Base-by-base conservation (phyloP, 2,797 vertebrate species). In the Oreortyx pictus region DNA sequence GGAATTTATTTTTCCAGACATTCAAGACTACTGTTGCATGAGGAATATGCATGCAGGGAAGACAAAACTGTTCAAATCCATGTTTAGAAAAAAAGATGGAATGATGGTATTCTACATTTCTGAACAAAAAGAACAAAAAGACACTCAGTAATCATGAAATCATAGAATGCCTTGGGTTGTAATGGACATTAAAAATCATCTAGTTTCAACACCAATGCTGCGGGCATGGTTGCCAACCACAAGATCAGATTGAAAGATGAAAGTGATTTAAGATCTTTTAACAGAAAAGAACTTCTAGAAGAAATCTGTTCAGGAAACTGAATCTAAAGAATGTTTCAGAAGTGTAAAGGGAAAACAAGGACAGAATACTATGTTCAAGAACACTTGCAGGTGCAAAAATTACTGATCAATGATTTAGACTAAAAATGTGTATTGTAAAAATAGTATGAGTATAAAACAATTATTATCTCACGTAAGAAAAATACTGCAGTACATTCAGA, bases 1-100 rank as follows among this genome's bases (percentile, higher is more conserved):
- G 39, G 11, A 95, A 73, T 76, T 68, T 67, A 74, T 84, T 82
- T 83, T 82, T 89, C 35, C 56, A 80, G 50, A 61, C 22, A 86
- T 93, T 11, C 37, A 86, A 9, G 25, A 31, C 41, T 57, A 74
- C 20, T 62, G 33, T 33, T 92, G 80, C n/a, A 70, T 72, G 33
- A 92, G 86, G 67, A 91, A 79, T 11, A 71, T 23, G 84, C 22
- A 49, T 3, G 1, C 14, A 81, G 17, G 35, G 14, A 79, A 39
- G 19, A 83, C 5, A 62, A 76, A 47, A 52, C 2, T 68, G 24
- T 67, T 79, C 41, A 50, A n/a, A 76, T 80, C 59, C 4, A 29
- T 2, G 3, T 65, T 93, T 62, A 49, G 14, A 6, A 62, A 41
- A 52, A 14, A 65, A 73, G 67, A 50, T 19, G 16, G 59, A 92